Evolutionary conservation across 2,797 vertebrate species (phyloP).

Genomic region (Acanthurus lineatus): DNA sequence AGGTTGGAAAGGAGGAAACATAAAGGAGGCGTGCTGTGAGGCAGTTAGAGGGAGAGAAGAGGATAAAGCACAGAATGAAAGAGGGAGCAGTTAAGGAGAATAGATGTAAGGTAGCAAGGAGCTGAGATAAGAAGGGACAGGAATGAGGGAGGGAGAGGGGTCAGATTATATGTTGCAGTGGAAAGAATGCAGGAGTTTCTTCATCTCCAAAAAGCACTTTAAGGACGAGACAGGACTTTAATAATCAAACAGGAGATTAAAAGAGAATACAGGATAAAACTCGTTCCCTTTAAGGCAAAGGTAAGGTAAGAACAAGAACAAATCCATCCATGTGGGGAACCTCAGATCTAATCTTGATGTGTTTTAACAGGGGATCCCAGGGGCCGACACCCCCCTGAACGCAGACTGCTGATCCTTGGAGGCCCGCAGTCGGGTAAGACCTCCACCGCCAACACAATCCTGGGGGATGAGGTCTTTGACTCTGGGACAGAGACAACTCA

Average conservation of each 20-base stretch:
- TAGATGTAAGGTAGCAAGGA: slow-evolving; percentile 11
- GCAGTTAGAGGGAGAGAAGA: neutral
- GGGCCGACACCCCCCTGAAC: slow-evolving; percentile 76
- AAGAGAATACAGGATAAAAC: neutral
- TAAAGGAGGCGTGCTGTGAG: slow-evolving; percentile 22
- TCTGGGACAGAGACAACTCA: slow-evolving; percentile 54
- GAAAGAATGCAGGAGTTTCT: neutral
- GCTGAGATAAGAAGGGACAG: slow-evolving; percentile 20
- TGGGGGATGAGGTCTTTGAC: slow-evolving; percentile 77
- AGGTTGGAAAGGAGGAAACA: slow-evolving; percentile 25
- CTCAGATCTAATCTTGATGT: slow-evolving; percentile 6
- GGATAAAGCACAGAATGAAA: slow-evolving; percentile 18
- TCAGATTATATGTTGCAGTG: neutral
- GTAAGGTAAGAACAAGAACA: neutral
- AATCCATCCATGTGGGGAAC: neutral
- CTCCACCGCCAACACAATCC: slow-evolving; percentile 85
- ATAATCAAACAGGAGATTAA: neutral
- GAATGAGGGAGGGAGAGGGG: slow-evolving; percentile 1
- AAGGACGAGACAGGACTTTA: neutral
- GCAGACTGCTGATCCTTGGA: slow-evolving; percentile 85
- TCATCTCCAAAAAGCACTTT: neutral
- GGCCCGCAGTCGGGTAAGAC: slow-evolving; percentile 87
- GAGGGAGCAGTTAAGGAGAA: slow-evolving; percentile 3
- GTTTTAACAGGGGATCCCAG: slow-evolving; percentile 70
- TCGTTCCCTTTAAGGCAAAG: slow-evolving; percentile 12